Evolutionary conservation across 2,113 vertebrate species (phyloP), one percentile per base, ranked within the genome.

Genomic region (Tichodroma muraria): DNA sequence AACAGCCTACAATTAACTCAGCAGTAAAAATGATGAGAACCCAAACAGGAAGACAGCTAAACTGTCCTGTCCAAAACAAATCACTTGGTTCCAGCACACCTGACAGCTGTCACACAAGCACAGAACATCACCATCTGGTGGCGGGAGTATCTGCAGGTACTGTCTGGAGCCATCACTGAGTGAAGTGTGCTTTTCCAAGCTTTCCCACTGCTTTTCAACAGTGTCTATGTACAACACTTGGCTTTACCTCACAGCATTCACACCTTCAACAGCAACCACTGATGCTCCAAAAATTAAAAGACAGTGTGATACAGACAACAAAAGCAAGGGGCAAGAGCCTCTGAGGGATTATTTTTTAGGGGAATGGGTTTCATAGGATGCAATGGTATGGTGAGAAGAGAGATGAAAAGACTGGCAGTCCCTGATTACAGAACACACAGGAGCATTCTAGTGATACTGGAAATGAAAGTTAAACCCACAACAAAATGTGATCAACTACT

Each of bases 361-460:
- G 10, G 49, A 84, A 56, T 13, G 37, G 8, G 27, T 50, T 90
- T 66, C 17, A 25, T 1, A 24, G 35, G 18, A 42, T 30, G 30
- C 8, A 76, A 14, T 4, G 3, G 6, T 23, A 44, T 2, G 7
- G 44, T 1, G 3, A 63, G n/a, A 79, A 71, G 11, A 83, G 20
- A 37, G 24, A 17, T 6, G 7, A 30, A 64, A 30, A 70, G 31
- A 64, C 33, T 33, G 17, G 6, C 59, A 61, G 15, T 9, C 54
- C 18, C 30, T 25, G 15, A 13, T 44, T 79, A 85, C 0, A 76
- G n/a, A 72, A 68, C 8, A 69, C 30, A 35, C 2, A 71, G 17
- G 7, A 59, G 20, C 0, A 0, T 3, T 35, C 6, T 8, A 72
- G 18, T 4, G 6, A 27, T 15, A 24, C 8, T 30, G 31, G 25